Conservation (phyloP, 2,113 vertebrate genomes). For the Mystacornis crossleyi region DNA sequence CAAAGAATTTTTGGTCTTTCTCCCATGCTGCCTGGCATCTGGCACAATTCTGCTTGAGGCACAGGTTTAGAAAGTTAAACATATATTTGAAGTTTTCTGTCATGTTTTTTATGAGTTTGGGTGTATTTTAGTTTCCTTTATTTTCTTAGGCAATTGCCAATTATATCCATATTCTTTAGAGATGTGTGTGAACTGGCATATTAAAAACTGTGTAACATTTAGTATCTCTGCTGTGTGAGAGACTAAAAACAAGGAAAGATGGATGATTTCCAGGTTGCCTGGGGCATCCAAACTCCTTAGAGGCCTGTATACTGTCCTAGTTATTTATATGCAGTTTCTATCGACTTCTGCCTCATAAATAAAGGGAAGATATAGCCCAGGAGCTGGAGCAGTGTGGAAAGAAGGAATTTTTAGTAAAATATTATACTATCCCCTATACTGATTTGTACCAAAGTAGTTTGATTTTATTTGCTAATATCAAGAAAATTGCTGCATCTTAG, state of each 20-base stretch:
- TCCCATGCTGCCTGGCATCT: background rate
- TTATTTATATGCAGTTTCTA: constrained; percentile 2
- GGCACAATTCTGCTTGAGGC: background rate
- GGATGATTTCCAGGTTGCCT: constrained; percentile 38
- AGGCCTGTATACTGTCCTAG: background rate
- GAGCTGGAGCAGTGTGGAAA: background rate
- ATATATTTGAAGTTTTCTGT: background rate
- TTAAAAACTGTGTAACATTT: constrained; percentile 23
- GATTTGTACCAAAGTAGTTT: background rate
- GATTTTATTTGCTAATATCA: background rate
- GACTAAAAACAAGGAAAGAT: constrained; percentile 10
- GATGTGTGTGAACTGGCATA: background rate
- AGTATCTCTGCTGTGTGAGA: background rate
- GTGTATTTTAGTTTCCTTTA: background rate
- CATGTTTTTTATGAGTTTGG: background rate
- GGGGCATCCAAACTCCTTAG: background rate
- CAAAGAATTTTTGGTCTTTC: background rate
- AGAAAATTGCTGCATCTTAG: background rate
- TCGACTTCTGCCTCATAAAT: background rate
- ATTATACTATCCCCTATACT: background rate
- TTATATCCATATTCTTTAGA: background rate
- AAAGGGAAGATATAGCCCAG: background rate
- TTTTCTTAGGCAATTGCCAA: constrained; percentile 15
- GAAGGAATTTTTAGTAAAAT: background rate
- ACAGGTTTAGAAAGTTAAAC: background rate